These are phyloP conservation scores for Diadromus collaris DNA, from an alignment of 2,888 invertebrate species.

Conservation along the genomic window DNA sequence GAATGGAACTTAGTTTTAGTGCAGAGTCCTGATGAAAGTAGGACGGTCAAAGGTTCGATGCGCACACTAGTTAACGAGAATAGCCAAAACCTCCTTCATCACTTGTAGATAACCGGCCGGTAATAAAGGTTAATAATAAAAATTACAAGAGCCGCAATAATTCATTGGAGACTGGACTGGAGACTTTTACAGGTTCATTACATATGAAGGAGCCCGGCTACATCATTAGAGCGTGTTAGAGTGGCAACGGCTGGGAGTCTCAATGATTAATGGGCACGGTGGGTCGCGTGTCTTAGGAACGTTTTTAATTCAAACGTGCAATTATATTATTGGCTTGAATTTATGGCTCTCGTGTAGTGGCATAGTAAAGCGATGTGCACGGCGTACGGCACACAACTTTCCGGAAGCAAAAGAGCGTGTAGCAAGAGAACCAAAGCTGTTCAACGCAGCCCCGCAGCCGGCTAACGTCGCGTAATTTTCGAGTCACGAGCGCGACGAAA, in stretches of 20 bases:
- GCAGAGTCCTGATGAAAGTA: not conserved
- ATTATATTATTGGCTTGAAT: slow-evolving; percentile 66
- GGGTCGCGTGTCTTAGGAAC: slow-evolving; percentile 61
- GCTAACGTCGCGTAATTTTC: slow-evolving; percentile 56
- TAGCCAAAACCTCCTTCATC: not conserved
- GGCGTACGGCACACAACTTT: slow-evolving; percentile 17
- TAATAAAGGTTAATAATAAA: slow-evolving; percentile 11
- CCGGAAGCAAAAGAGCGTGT: slow-evolving; percentile 53
- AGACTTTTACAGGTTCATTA: slow-evolving; percentile 57
- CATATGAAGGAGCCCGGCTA: slow-evolving; percentile 23
- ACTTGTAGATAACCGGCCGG: not conserved
- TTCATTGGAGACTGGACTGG: slow-evolving; percentile 9
- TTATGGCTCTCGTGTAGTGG: slow-evolving; percentile 63
- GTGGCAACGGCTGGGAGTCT: slow-evolving; percentile 15
- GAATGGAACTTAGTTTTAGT: not conserved
- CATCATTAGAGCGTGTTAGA: slow-evolving; percentile 14
- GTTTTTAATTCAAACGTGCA: slow-evolving; percentile 63
- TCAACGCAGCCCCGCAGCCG: not conserved
- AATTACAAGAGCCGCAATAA: slow-evolving; percentile 27
- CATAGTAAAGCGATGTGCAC: slow-evolving; percentile 50
- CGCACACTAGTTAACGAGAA: not conserved
- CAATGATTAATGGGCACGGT: slow-evolving; percentile 47
- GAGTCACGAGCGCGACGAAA: slow-evolving; percentile 64
- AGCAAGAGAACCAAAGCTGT: slow-evolving; percentile 14
- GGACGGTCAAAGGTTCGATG: not conserved